Percentiles rank a stretch among this genome's conserved stretches.
Conservation (phyloP, 2,888 invertebrate species). For the Tipula unca region DNA sequence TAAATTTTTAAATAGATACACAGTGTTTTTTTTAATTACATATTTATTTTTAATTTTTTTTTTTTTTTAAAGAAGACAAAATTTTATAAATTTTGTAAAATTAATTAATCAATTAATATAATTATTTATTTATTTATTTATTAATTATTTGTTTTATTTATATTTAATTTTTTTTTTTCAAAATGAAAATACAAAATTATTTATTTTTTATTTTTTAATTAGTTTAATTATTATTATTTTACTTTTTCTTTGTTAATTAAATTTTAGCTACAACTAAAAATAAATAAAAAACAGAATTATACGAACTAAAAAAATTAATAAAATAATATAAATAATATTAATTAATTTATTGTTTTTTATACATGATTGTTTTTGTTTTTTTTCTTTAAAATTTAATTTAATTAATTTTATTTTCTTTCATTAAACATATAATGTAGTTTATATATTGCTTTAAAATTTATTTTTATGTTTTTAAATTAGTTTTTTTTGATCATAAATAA, state of each 20-base stretch:
- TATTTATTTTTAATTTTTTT: conserved; percentile 19
- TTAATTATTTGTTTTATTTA: neutral
- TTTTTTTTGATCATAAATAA: neutral
- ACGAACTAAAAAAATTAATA: neutral
- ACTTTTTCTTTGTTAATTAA: neutral
- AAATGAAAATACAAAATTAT: conserved; percentile 18
- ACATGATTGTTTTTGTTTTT: conserved; percentile 14
- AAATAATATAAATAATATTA: neutral
- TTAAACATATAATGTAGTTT: neutral
- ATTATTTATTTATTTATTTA: neutral
- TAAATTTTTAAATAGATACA: conserved; percentile 1
- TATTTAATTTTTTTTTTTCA: neutral
- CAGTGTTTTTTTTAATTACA: conserved; percentile 20
- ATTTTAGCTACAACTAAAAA: conserved; percentile 9
- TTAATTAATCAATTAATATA: conserved; percentile 15
- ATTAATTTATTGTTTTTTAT: neutral
- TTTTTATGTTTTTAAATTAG: neutral
- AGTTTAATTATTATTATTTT: neutral
- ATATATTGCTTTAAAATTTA: neutral
- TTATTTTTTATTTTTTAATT: neutral
- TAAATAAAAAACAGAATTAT: neutral
- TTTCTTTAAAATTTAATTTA: neutral
- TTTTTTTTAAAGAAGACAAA: conserved; percentile 19
- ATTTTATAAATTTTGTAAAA: neutral
- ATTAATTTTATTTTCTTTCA: neutral